These are phyloP conservation scores for Lycorma delicatula DNA, from an alignment of 1,140 invertebrate species.

Conservation along the genomic window DNA sequence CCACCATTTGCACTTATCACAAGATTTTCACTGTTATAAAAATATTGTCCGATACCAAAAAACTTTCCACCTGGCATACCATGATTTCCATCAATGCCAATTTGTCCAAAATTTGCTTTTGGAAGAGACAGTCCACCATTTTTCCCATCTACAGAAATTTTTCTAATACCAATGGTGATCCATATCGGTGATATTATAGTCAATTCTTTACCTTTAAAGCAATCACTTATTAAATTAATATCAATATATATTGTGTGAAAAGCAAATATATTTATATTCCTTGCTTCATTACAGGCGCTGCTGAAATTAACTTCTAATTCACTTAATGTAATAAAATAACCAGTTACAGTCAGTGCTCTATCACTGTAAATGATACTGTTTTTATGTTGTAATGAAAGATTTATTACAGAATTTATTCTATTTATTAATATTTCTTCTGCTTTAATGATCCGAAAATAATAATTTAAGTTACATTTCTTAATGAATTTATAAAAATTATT, in stretches of 20 bases:
- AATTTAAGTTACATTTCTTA: neutral
- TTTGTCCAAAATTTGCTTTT: neutral
- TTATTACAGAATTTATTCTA: neutral
- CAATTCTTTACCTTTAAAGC: neutral
- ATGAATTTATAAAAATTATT: neutral
- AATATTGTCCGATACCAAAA: neutral
- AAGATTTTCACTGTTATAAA: neutral
- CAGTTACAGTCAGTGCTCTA: neutral
- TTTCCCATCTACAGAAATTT: neutral
- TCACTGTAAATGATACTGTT: neutral
- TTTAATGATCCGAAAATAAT: neutral
- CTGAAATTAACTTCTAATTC: neutral
- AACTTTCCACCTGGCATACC: neutral
- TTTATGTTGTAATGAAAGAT: neutral
- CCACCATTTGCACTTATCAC: neutral
- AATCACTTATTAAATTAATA: neutral
- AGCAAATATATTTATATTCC: neutral
- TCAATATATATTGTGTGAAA: neutral
- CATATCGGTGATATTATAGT: neutral
- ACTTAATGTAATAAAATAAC: neutral
- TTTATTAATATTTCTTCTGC: neutral
- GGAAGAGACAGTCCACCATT: neutral
- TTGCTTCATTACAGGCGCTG: neutral
- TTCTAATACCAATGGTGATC: neutral
- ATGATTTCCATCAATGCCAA: neutral